Conservation (phyloP, 2,888 invertebrate genomes). For the Polydrusus cervinus region DNA sequence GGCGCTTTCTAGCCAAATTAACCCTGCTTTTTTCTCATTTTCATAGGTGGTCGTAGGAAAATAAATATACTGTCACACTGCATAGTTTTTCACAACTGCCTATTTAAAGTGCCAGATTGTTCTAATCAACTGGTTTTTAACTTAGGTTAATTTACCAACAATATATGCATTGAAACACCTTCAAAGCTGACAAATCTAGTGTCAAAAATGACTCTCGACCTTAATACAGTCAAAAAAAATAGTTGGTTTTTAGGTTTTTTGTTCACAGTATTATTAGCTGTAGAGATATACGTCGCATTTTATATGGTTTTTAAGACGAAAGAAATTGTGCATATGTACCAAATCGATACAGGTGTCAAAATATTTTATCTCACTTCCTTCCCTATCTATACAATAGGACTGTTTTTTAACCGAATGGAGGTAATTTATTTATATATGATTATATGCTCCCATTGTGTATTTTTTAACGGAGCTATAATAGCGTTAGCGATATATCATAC, state of each 20-base stretch:
- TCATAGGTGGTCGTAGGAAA: too few relatives aligned
- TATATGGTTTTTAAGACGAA: background rate
- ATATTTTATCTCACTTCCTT: constrained; percentile 57
- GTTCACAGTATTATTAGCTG: constrained; percentile 19
- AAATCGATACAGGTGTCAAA: constrained; percentile 51
- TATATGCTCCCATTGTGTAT: constrained; percentile 51
- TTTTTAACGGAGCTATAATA: constrained; percentile 40
- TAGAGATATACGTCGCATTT: constrained; percentile 29
- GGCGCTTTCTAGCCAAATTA: too few relatives aligned
- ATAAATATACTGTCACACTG: too few relatives aligned
- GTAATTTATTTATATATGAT: constrained; percentile 58
- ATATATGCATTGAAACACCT: too few relatives aligned
- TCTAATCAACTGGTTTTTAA: too few relatives aligned
- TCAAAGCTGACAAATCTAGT: background rate
- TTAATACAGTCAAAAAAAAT: background rate
- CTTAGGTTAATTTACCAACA: too few relatives aligned
- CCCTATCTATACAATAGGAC: constrained; percentile 59
- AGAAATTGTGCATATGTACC: background rate
- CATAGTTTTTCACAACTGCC: too few relatives aligned
- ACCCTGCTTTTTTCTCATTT: too few relatives aligned
- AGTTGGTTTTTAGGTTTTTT: constrained; percentile 26
- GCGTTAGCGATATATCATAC: constrained; percentile 5
- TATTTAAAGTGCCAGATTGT: too few relatives aligned
- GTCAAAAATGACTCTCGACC: constrained; percentile 2
- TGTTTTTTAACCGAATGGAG: constrained; percentile 56